Evolutionary conservation across 2,113 vertebrate genomes (phyloP), one percentile per base, ranked within the genome.

Genomic region (Gadus macrocephalus): DNA sequence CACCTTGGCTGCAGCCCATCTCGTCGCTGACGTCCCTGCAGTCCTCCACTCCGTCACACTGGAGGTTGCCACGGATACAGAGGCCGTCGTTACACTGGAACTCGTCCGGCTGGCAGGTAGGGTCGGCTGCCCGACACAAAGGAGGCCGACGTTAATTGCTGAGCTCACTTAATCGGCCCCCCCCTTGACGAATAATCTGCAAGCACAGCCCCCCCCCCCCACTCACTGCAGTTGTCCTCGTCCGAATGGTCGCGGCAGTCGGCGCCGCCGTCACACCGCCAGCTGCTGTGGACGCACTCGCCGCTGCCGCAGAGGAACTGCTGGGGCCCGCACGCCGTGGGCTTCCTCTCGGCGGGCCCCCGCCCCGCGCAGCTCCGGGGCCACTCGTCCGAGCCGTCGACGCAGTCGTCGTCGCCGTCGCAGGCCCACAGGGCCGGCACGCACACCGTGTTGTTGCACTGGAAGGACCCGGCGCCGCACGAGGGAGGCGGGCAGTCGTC

Each of bases 21-120:
- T 97, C 95, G 14, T 97, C 95, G 0, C 93, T 95, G 53, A 31
- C 17, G 79, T 96, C 95, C 15, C 62, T 76, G 78, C 95, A 97
- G 86, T 97, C 85, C 0, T 53, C 3, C 17, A 76, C 64, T 0
- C n/a, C 53, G 80, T 97, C 70, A 8, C 95, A 97, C 74, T 94
- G 93, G 9, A 38, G 88, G 75, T 87, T 90, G 70, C 93, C 94
- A 0, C 92, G 90, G 79, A 97, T 82, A 22, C 95, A 97, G 7
- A 68, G 28, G 12, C 94, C 94, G 0, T 95, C 88, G 0, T 2
- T 58, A 59, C 95, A 97, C 78, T 87, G 91, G 78, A 96, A 97
- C 81, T 96, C 86, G 15, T 95, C 92, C 0, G 85, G 90, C 0
- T 66, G 84, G 72, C 95, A 97, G 0, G 87, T 91, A 15, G 87